Conservation (phyloP, 2,888 invertebrate species). For the Drosophila helvetica region DNA sequence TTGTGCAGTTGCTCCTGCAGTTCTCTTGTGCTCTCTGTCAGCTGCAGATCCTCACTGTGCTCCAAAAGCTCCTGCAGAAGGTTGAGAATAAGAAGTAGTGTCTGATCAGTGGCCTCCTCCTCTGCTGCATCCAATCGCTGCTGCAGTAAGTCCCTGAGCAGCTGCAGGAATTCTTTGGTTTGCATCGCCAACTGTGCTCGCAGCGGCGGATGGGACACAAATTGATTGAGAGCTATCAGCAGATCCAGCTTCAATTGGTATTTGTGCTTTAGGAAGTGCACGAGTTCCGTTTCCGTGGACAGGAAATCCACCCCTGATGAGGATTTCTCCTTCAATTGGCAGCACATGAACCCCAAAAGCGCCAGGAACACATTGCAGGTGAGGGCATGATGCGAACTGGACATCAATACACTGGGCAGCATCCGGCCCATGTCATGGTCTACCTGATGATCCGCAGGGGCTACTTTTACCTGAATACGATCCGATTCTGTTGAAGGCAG, state of each 20-base stretch:
- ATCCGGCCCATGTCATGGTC: slow-evolving; percentile 55
- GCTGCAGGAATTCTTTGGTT: slow-evolving; percentile 71
- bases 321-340: slow-evolving; percentile 36
- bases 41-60: slow-evolving; percentile 43
- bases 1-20: slow-evolving; percentile 50
- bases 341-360: slow-evolving; percentile 62
- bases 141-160: slow-evolving; percentile 67
- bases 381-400: slow-evolving; percentile 72
- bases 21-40: slow-evolving; percentile 33
- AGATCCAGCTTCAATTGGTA: slow-evolving; percentile 77
- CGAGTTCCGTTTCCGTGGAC: slow-evolving; percentile 72
- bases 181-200: slow-evolving; percentile 78
- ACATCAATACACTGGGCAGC: slow-evolving; percentile 68
- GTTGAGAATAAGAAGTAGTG: slow-evolving; percentile 63
- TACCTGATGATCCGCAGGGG: slow-evolving; percentile 41
- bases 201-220: slow-evolving; percentile 78
- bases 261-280: slow-evolving; percentile 68
- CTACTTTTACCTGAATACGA: slow-evolving; percentile 61
- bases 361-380: slow-evolving; percentile 79
- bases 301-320: slow-evolving; percentile 64
- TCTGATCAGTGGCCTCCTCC: slow-evolving; percentile 61
- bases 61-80: slow-evolving; percentile 79
- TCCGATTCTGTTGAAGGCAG: slow-evolving; percentile 29
- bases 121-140: slow-evolving; percentile 25
- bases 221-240: slow-evolving; percentile 75